Base-by-base conservation (phyloP, 1,140 invertebrate species). In the Scaptodrosophila lebanonensis region DNA sequence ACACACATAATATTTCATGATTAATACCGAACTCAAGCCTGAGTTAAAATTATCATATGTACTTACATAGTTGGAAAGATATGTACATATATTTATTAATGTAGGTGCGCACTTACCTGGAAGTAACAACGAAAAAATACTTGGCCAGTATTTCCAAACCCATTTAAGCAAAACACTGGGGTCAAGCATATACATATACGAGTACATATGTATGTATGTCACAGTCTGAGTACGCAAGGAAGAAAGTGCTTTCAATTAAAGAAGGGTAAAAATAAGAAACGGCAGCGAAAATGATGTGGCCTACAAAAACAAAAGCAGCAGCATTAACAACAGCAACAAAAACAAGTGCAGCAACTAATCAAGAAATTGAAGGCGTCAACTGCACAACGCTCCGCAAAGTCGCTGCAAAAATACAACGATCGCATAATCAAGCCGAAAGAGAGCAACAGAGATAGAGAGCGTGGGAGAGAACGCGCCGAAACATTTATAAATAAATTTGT, bases 321-420 rank as follows among this genome's bases (percentile, higher is more conserved):
- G 32, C 40, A 65, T 29, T 11, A 25, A 48, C 29, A 35, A 44
- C 22, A 49, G 27, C 36, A 48, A 43, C 48, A 54, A 18, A 15
- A 50, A 30, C 29, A 18, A 52, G 18, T 51, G 54, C 12, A 52
- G 7, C 39, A 51, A 29, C 32, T 25, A 25, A 4, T 25, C 3
- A 3, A 4, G 22, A n/a, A n/a, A n/a, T n/a, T n/a, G n/a, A n/a
- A n/a, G n/a, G n/a, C n/a, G n/a, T n/a, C n/a, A 70, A 64, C 22
- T 48, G 52, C 58, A 64, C 20, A 67, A 54, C 32, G 53, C 60
- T 52, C 44, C 60, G 48, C 66, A 44, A 32, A 60, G 66, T 36
- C 66, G 52, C 29, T 52, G 51, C 59, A 68, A 56, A 75, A 61
- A 60, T 44, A 60, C 70, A 60, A 73, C 69, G 45, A 73, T 73